Percentiles rank a stretch among this genome's conserved stretches.
Evolutionary conservation across 2,113 vertebrate genomes (phyloP).

Genomic region (Chaetodon trifascialis): DNA sequence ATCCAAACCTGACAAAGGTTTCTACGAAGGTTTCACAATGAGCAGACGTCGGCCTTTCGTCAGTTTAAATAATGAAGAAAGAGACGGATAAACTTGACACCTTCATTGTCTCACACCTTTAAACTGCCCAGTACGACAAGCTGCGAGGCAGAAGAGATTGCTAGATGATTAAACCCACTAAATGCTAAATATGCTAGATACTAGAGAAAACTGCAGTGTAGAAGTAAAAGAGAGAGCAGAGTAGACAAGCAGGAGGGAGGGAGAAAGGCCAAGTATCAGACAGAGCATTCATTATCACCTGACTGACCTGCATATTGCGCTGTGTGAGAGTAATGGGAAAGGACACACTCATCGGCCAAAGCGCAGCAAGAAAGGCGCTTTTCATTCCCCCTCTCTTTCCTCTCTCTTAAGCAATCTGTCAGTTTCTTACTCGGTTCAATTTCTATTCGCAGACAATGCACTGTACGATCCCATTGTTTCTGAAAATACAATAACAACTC

Average conservation of each 20-base stretch:
- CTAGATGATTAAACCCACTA: slow-evolving; percentile 34
- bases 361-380: slow-evolving; percentile 70
- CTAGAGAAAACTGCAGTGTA: slow-evolving; percentile 11
- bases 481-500: slow-evolving; percentile 24
- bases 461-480: slow-evolving; percentile 36
- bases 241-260: slow-evolving; percentile 54
- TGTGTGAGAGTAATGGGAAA: slow-evolving; percentile 78
- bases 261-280: slow-evolving; percentile 71
- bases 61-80: slow-evolving; percentile 36
- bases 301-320: slow-evolving; percentile 74
- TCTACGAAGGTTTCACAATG: neutral
- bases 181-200: slow-evolving; percentile 21
- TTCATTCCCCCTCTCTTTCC: slow-evolving; percentile 55
- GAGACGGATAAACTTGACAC: slow-evolving; percentile 21
- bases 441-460: slow-evolving; percentile 50
- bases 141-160: neutral
- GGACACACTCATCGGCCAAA: slow-evolving; percentile 76
- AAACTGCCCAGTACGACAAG: slow-evolving; percentile 16
- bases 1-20: slow-evolving; percentile 21
- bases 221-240: slow-evolving; percentile 36
- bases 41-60: slow-evolving; percentile 14
- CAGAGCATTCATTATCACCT: slow-evolving; percentile 80
- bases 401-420: slow-evolving; percentile 60
- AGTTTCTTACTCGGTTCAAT: slow-evolving; percentile 48
- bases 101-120: slow-evolving; percentile 36